Evolutionary conservation across 2,888 invertebrate genomes (phyloP), one percentile per base, ranked within the genome.

Genomic region (Hyposoter didymator): DNA sequence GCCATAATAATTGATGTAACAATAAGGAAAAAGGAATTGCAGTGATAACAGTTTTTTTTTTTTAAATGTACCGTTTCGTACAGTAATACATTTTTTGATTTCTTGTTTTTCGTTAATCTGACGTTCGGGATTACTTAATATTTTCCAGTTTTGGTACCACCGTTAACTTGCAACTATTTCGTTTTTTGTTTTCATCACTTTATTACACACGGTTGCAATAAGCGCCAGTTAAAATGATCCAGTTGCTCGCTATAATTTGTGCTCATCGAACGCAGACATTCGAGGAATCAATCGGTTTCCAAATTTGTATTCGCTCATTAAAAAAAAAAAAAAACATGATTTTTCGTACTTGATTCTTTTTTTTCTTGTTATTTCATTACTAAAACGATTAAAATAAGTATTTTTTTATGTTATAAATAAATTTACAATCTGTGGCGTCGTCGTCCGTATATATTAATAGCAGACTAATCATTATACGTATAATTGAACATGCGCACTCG

Each of bases 211-310:
- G 10, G 22, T 55, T 55, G 22, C 22, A 28, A 55, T 55, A 4
- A 55, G 55, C 22, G 55, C 55, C 55, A 12, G 22, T 28, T 22
- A 12, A 22, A 55, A 22, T 55, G 1, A 55, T 22, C 28, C 22
- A 55, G 14, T 22, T 28, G 55, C 55, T 76, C 59, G 52, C 70
- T 72, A 45, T 66, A 66, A 22, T 90, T 92, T 92, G 92, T 91
- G 91, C 90, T 90, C 88, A 88, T 88, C 90, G 89, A 92, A 91
- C 88, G 89, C 90, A 89, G 83, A 88, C 84, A 88, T 89, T 90
- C 89, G 89, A 89, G 90, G 89, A 90, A 91, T 89, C 89, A 88
- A 88, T 89, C 84, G 81, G 75, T 79, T 73, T 70, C 87, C 84
- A 76, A 87, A 87, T 81, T 52, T 79, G 70, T 82, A 72, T 39